Evolutionary conservation across 2,888 invertebrate genomes (phyloP).

Genomic region (Lithophane leautieri): DNA sequence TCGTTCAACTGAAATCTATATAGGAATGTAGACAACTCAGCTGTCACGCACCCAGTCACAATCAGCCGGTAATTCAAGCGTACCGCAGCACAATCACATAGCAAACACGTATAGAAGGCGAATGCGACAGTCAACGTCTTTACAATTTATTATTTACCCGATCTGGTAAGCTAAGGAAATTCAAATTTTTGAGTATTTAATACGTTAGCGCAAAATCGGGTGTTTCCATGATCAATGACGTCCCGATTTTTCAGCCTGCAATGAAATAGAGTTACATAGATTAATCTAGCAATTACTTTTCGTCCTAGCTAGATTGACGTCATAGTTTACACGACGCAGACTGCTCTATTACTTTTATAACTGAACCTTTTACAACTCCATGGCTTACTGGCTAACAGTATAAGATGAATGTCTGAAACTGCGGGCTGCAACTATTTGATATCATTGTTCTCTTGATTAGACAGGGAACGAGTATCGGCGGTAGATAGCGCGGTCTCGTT

Average conservation of each 20-base stretch:
- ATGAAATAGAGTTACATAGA: background rate
- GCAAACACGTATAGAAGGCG: background rate
- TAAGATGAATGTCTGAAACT: slow-evolving; percentile 51
- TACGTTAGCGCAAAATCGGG: background rate
- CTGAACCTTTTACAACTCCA: slow-evolving; percentile 19
- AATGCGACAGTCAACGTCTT: background rate
- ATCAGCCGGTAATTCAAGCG: slow-evolving; percentile 39
- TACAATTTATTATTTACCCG: background rate
- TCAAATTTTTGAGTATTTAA: background rate
- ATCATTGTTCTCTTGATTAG: slow-evolving; percentile 52
- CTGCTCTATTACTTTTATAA: background rate
- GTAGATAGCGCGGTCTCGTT: slow-evolving; percentile 18
- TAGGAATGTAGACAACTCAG: slow-evolving; percentile 21
- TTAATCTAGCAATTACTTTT: background rate
- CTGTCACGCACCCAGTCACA: slow-evolving; percentile 32
- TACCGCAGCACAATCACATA: background rate
- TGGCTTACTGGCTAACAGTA: slow-evolving; percentile 17
- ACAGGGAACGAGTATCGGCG: slow-evolving; percentile 18
- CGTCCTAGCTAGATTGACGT: background rate
- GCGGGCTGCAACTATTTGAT: slow-evolving; percentile 52
- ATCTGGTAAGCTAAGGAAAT: background rate
- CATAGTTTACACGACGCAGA: background rate
- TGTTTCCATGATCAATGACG: background rate
- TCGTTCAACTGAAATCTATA: slow-evolving; percentile 8
- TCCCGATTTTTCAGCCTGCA: background rate